Conservation (phyloP, 1,140 invertebrate genomes). For the Ooceraea biroi region DNA sequence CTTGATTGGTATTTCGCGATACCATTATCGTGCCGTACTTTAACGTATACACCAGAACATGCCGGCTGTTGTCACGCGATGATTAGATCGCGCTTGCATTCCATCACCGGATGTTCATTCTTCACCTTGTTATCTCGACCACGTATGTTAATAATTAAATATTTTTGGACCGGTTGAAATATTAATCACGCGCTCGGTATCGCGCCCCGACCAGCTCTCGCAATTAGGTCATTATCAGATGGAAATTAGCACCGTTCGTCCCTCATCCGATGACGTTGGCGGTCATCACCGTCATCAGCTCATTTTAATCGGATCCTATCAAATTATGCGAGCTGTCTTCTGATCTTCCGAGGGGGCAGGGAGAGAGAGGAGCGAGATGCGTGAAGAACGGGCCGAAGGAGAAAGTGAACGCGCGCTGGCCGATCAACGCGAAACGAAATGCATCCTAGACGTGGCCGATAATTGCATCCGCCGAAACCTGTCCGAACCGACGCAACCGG, state of each 20-base stretch:
- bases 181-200: constrained; percentile 3
- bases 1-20: constrained; percentile 6
- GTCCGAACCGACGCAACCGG: constrained; percentile 29
- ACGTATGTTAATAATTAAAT: background rate
- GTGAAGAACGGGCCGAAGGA: background rate
- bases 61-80: background rate
- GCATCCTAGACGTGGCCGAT: constrained; percentile 41
- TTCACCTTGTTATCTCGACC: background rate
- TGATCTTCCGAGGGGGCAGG: background rate
- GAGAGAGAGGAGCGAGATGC: background rate
- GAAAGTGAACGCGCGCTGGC: background rate
- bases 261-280: background rate
- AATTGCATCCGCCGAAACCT: constrained; percentile 49
- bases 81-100: background rate
- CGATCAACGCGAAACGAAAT: constrained; percentile 11
- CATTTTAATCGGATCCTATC: constrained; percentile 22
- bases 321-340: background rate
- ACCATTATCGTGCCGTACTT: background rate
- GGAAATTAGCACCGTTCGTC: constrained; percentile 9
- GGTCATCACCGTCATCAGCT: background rate
- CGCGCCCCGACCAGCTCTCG: background rate
- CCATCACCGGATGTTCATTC: background rate
- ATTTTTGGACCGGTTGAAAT: background rate
- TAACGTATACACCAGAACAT: background rate
- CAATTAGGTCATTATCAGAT: constrained; percentile 32